Base-by-base conservation (phyloP, 2,113 vertebrate genomes). In the Silurus meridionalis region DNA sequence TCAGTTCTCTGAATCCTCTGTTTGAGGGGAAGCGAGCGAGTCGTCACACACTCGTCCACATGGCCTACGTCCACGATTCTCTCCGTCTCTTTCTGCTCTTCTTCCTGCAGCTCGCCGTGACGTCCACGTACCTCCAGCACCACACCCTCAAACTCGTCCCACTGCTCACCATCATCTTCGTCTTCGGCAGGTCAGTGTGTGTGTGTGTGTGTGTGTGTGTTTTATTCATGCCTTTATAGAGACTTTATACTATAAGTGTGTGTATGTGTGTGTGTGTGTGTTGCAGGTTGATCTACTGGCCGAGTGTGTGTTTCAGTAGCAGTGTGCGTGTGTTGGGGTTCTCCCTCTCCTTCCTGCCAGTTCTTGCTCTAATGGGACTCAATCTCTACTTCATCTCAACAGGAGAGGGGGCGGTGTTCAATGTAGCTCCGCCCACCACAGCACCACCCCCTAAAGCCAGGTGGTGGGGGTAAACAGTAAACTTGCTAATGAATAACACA, bases 261-360 rank as follows among this genome's bases (percentile, higher is more conserved):
- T 96, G 94, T 92, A 96, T 74, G 83, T 97, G 66, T 95, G 0
- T 94, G 92, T 96, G 94, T 92, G 96, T 66, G 79, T 79, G 2
- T 93, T 98, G 2, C 93, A 99, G 97, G 93, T 89, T 98, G 84
- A 93, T 97, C 57, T 98, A 96, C 92, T 98, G 97, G 97, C 86
- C 96, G 63, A 95, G 95, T 3, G 95, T 96, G 0, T 94, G 95
- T 5, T 90, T 98, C 6, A 93, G 94, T 7, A 97, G 96, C 91
- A 95, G 94, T 23, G 93, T 97, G 92, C 92, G 97, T 0, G 94
- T 92, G 9, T 92, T 98, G 0, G 97, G 97, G n/a, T 98, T 96
- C 4, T 94, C 95, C 83, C 90, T 99, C 89, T 97, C 96, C 5
- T 98, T 97, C 92, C 89, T 97, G 89, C 97, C 97, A 0, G 91